Evolutionary conservation across 2,888 invertebrate species (phyloP), one percentile per base, ranked within the genome.

Genomic region (Petrolisthes cinctipes): DNA sequence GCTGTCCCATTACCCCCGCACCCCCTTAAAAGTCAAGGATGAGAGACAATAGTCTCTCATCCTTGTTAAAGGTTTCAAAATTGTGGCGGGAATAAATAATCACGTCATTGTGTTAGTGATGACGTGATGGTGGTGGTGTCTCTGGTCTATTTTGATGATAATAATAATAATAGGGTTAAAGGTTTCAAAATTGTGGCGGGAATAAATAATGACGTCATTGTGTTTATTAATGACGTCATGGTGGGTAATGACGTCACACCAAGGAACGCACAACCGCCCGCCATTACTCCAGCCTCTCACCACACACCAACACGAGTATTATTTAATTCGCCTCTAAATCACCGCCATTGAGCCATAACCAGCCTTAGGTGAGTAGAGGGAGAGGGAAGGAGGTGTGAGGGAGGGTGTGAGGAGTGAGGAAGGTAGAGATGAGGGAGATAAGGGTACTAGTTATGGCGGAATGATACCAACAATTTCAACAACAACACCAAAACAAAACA

Each of bases 371-470:
- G 68, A 83, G 86, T 76, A 17, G 83, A 86, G 82, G 82, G n/a
- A 83, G 6, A 76, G 57, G 57, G 54, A 75, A 4, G 14, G 23
- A 6, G 14, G 23, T 57, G 37, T 23, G 20, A 68, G n/a, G 7
- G 37, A 37, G 53, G 54, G 3, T 14, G 71, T 23, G 6, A 17
- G 14, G 37, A 66, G 14, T 20, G 11, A 23, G n/a, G 20, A 23
- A 23, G 23, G 71, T 4, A 85, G 68, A 23, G 54, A 23, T 7
- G 66, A 54, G 14, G 23, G 54, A 54, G 79, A 4, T 53, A 79
- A 17, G 5, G 86, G 86, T 68, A 86, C 86, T 86, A 86, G 82
- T 83, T 86, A 83, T 83, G 78, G 86, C 86, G 86, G 86, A 86
- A 83, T 86, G 86, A 86, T 86, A 86, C 85, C n/a, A 56, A 37